phyloP scores from a whole-genome alignment of 1,140 invertebrate species.

The Halesus radiatus region DNA sequence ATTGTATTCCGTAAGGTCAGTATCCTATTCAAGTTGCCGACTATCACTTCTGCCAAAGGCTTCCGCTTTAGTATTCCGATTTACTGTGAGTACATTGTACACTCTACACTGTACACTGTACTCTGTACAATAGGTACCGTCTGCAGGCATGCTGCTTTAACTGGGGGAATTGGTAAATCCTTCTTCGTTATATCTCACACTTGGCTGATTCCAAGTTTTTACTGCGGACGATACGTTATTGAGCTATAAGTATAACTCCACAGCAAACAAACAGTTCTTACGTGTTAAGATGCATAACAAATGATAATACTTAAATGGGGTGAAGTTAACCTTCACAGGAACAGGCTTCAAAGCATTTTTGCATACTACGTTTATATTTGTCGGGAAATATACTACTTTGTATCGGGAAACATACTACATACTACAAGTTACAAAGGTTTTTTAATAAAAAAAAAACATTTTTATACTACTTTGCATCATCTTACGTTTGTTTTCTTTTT shows the following conservation, averaged over 20 bases:
- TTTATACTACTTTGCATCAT: not conserved
- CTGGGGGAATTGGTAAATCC: not conserved
- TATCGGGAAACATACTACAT: too few species aligned
- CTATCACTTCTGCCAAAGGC: not conserved
- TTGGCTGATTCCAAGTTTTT: slow-evolving; percentile 12
- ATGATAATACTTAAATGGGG: too few species aligned
- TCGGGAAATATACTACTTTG: too few species aligned
- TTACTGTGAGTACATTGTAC: not conserved
- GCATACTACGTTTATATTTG: too few species aligned
- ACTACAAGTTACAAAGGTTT: too few species aligned
- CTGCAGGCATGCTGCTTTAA: not conserved
- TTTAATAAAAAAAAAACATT: too few species aligned
- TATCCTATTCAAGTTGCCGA: not conserved
- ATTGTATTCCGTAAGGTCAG: not conserved
- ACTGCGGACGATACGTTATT: not conserved
- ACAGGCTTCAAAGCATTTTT: too few species aligned
- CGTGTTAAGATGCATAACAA: too few species aligned
- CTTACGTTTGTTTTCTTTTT: slow-evolving; percentile 58
- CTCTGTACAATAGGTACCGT: not conserved
- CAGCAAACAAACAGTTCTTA: too few species aligned
- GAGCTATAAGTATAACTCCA: too few species aligned
- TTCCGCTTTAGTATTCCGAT: slow-evolving; percentile 17
- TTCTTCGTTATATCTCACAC: slow-evolving; percentile 21
- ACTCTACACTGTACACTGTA: too few species aligned
- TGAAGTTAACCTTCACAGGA: too few species aligned